Evolutionary conservation across 2,113 vertebrate species (phyloP), one percentile per base, ranked within the genome.

Genomic region (Pitta sordida): DNA sequence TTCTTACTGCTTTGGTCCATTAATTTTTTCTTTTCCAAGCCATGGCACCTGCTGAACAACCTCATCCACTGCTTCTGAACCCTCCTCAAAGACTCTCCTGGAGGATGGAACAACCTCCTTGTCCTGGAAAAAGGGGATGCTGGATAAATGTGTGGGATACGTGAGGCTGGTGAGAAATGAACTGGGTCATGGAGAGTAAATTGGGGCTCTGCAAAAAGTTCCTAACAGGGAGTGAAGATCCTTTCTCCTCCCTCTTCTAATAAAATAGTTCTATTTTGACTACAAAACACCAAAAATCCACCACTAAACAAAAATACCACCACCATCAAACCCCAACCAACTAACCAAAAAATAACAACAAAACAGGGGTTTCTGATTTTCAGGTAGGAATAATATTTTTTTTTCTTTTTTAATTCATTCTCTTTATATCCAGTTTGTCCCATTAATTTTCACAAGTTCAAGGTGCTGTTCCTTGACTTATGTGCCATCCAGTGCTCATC

Each of bases 1-100:
- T 75, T 95, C 65, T 64, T 63, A 55, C 69, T 68, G 30, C 7
- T 89, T 84, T 82, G 60, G 43, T 67, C 83, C 81, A 75, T 73
- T 88, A 68, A 56, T 55, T 89, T 81, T 36, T 82, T 68, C 63
- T 82, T 68, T 67, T 14, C 51, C 56, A 68, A 90, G 92, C 65
- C 44, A 68, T 0, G 0, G 48, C 90, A 94, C 75, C 92, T 93
- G 79, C 67, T n/a, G 63, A 64, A 90, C 43, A 48, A 4, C 11
- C 2, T 37, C 22, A 15, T 46, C 46, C 2, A 7, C 26, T 79
- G 46, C 55, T 93, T 17, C 55, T 37, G 39, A 30, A 3, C 16
- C 24, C 10, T 85, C 48, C 55, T 60, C n/a, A 48, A 49, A 22
- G 2, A 14, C 43, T 24, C 6, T 4, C 71, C 34, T 59, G 59